Evolutionary conservation across 1,140 invertebrate genomes (phyloP).

Genomic region (Aradophagus sp.): DNA sequence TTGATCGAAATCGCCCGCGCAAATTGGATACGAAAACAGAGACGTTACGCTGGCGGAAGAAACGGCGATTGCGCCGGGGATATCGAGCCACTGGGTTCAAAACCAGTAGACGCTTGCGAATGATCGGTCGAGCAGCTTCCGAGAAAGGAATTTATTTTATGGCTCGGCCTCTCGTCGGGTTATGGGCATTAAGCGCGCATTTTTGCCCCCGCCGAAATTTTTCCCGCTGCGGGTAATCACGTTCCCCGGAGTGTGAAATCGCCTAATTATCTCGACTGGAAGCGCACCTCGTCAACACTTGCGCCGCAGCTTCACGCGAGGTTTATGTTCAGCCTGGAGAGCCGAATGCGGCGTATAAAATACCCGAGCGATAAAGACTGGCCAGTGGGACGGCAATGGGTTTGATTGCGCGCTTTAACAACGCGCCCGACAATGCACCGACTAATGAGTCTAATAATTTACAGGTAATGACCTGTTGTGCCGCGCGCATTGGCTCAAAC

Average conservation of each 20-base stretch:
- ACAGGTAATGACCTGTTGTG: slow-evolving; percentile 23
- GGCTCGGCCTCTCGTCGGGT: too few species aligned
- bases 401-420: slow-evolving; percentile 25
- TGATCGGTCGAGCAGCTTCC: background rate
- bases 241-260: slow-evolving; percentile 29
- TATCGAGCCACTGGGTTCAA: background rate
- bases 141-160: slow-evolving; percentile 11
- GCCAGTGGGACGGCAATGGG: slow-evolving; percentile 6
- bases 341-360: slow-evolving; percentile 10
- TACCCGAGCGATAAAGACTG: slow-evolving; percentile 6
- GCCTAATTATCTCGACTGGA: slow-evolving; percentile 32
- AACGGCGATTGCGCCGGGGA: slow-evolving; percentile 6
- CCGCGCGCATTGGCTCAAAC: too few species aligned
- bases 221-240: slow-evolving; percentile 10
- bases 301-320: background rate
- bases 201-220: slow-evolving; percentile 11
- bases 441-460: slow-evolving; percentile 46
- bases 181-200: background rate
- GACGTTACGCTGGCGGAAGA: slow-evolving; percentile 10
- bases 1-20: slow-evolving; percentile 14
- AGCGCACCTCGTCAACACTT: slow-evolving; percentile 36
- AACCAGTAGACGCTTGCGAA: too few species aligned
- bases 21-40: slow-evolving; percentile 15
- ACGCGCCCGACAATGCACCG: slow-evolving; percentile 16
- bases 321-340: slow-evolving; percentile 9